These are phyloP conservation scores for Leucoraja erinaceus DNA, from an alignment of 2,113 vertebrate species.

Conservation along the genomic window DNA sequence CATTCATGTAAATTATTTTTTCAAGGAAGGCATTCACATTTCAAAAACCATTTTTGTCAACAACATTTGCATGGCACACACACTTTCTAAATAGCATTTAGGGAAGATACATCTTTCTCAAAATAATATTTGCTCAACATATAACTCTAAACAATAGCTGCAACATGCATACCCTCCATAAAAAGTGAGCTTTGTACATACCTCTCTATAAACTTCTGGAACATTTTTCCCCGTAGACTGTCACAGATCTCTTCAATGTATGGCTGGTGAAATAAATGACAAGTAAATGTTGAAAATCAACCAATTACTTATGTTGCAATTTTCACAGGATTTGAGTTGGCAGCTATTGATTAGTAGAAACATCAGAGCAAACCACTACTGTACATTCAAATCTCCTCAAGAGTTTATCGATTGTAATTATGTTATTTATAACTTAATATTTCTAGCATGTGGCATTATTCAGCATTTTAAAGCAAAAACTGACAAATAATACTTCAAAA, in stretches of 20 bases:
- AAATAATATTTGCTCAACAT: neutral
- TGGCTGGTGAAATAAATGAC: constrained; percentile 52
- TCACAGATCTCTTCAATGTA: constrained; percentile 97
- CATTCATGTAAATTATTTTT: neutral
- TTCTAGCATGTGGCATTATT: neutral
- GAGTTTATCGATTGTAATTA: neutral
- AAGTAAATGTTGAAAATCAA: constrained; percentile 1
- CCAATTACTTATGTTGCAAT: neutral
- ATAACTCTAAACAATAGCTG: neutral
- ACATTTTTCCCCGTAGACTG: constrained; percentile 88
- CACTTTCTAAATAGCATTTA: neutral
- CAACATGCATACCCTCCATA: neutral
- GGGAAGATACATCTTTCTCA: neutral
- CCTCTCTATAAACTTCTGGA: constrained; percentile 95
- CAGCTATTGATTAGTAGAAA: neutral
- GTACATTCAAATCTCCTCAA: neutral
- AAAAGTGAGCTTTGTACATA: constrained; percentile 50
- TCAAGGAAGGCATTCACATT: too few relatives aligned
- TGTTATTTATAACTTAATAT: neutral
- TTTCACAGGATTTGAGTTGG: neutral
- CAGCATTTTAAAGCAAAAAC: constrained; percentile 6
- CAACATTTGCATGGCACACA: neutral
- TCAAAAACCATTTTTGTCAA: too few relatives aligned
- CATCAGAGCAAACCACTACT: neutral
- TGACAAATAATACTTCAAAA: neutral